Percentiles rank a stretch among this genome's conserved stretches.
phyloP scores from a whole-genome alignment of 1,140 invertebrate species.

The Panulirus ornatus region DNA sequence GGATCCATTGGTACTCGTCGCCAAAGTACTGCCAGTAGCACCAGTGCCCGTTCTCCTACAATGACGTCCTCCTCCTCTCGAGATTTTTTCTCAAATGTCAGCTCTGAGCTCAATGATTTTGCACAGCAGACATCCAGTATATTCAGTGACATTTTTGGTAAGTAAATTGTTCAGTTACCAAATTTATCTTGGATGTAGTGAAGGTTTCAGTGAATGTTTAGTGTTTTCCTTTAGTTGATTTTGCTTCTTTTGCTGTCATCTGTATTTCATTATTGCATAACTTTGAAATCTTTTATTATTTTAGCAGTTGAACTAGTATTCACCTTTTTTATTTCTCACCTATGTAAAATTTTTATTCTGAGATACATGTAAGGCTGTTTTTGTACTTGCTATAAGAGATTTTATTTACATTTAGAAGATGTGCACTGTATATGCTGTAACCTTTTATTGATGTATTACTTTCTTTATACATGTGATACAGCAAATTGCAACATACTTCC shows the following conservation, averaged over 20 bases:
- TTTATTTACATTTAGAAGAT: not conserved
- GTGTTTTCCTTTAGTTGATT: not conserved
- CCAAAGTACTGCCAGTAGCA: slow-evolving; percentile 50
- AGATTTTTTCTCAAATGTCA: slow-evolving; percentile 93
- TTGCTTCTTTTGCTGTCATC: not conserved
- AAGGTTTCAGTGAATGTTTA: not conserved
- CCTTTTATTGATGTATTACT: not conserved
- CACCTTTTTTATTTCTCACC: no score
- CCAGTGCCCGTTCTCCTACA: slow-evolving; percentile 33
- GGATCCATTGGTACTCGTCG: not conserved
- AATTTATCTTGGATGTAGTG: not conserved
- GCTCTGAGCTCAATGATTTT: slow-evolving; percentile 92
- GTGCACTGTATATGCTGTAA: not conserved
- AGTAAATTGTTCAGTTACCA: slow-evolving; percentile 77
- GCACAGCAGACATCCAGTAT: slow-evolving; percentile 93
- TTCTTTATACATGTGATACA: not conserved
- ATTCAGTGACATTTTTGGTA: slow-evolving; percentile 93
- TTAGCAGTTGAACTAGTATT: no score
- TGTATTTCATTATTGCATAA: not conserved
- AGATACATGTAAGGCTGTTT: no score
- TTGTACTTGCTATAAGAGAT: no score
- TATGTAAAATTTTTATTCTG: no score
- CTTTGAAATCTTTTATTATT: not conserved
- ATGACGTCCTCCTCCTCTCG: slow-evolving; percentile 77
- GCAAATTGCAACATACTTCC: not conserved